Evolutionary conservation across 2,888 invertebrate genomes (phyloP).

Genomic region (Drosophila conformis): DNA sequence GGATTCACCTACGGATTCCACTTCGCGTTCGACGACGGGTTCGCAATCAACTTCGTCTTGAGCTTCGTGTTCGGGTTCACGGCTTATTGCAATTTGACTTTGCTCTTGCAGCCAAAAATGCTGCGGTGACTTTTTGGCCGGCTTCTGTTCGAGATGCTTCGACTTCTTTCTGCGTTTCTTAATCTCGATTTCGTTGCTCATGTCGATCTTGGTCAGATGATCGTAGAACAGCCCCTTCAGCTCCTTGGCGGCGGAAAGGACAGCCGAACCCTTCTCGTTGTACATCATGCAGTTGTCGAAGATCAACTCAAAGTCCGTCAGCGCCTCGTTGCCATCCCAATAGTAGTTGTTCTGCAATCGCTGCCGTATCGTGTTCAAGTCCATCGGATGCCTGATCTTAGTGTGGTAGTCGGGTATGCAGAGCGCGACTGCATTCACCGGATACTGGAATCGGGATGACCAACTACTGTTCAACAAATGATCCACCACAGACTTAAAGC

Average conservation of each 20-base stretch:
- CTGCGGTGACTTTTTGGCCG: not conserved
- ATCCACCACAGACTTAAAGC: constrained; percentile 18
- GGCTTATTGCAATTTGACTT: not conserved
- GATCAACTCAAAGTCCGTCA: constrained; percentile 45
- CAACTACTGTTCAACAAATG: not conserved
- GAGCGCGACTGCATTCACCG: constrained; percentile 38
- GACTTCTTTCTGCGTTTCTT: constrained; percentile 9
- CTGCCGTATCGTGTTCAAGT: constrained; percentile 40
- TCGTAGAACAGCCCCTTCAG: constrained; percentile 20
- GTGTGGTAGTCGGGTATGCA: constrained; percentile 39
- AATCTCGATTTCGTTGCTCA: constrained; percentile 32
- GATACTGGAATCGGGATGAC: constrained; percentile 26
- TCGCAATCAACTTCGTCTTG: not conserved
- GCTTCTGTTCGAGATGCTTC: not conserved
- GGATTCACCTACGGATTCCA: not conserved
- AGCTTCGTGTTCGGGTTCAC: not conserved
- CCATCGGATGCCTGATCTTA: constrained; percentile 43
- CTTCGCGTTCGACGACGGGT: not conserved
- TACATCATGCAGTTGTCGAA: constrained; percentile 48
- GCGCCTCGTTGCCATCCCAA: constrained; percentile 38
- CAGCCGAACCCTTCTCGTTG: constrained; percentile 21
- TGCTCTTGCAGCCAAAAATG: not conserved
- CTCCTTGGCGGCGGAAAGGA: constrained; percentile 30
- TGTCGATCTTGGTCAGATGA: constrained; percentile 10
- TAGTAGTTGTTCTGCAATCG: constrained; percentile 49